Conservation (phyloP, 1,140 invertebrate genomes). For the Gryllus bimaculatus region DNA sequence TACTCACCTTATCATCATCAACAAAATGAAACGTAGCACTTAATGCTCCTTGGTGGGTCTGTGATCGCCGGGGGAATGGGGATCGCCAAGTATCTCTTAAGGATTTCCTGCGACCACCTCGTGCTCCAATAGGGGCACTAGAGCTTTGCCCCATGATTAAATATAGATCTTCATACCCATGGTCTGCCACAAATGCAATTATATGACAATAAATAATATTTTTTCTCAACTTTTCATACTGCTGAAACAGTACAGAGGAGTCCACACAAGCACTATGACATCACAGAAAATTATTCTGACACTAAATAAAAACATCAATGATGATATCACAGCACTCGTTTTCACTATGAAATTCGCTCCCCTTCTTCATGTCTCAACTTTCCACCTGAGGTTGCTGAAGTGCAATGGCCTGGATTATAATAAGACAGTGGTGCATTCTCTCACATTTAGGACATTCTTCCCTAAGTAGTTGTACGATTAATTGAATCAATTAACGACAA, state of each 20-base stretch:
- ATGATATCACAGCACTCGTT: too few species aligned
- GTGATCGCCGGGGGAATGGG: conserved; percentile 16
- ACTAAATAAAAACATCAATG: too few species aligned
- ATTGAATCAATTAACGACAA: too few species aligned
- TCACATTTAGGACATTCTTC: too few species aligned
- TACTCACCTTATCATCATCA: conserved; percentile 17
- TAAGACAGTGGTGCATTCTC: background rate
- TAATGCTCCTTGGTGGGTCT: conserved; percentile 14
- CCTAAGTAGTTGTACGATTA: too few species aligned
- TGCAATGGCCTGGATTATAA: background rate
- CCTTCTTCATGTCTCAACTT: background rate
- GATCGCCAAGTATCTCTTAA: conserved; percentile 18
- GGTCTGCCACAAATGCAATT: too few species aligned
- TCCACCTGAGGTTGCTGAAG: background rate
- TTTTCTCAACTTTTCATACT: too few species aligned
- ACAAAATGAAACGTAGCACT: conserved; percentile 21
- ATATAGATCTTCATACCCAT: background rate
- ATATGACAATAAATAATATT: too few species aligned
- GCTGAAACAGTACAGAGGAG: too few species aligned
- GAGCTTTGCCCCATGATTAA: conserved; percentile 17
- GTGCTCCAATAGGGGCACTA: conserved; percentile 10
- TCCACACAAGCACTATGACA: too few species aligned
- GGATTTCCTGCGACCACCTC: conserved; percentile 15
- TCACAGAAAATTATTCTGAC: too few species aligned
- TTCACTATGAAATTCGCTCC: too few species aligned